Percentiles rank a stretch among this genome's conserved stretches.
phyloP scores from a whole-genome alignment of 2,797 vertebrate genomes.

The Spheniscus humboldti region DNA sequence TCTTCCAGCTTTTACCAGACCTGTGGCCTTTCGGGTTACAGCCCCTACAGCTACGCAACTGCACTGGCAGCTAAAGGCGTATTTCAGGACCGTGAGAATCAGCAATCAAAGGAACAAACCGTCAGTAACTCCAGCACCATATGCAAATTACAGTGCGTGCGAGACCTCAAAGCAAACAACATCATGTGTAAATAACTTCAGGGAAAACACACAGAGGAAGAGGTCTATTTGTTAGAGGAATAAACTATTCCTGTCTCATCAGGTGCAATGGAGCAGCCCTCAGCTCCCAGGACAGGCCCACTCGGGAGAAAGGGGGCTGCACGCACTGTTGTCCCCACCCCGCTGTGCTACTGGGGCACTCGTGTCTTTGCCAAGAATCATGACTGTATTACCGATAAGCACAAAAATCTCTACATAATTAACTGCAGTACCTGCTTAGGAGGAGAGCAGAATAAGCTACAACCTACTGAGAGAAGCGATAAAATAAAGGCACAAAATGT shows the following conservation, averaged over 20 bases:
- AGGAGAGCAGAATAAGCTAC: neutral
- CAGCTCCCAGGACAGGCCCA: rapidly evolving
- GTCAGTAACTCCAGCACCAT: neutral
- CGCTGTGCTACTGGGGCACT: neutral
- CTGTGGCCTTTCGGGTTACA: neutral
- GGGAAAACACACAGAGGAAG: neutral
- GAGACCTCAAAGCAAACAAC: neutral
- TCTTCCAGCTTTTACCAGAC: neutral
- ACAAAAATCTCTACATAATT: neutral
- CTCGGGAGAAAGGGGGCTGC: neutral
- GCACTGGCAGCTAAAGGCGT: neutral
- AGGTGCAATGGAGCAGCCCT: neutral
- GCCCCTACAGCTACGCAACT: neutral
- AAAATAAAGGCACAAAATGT: neutral
- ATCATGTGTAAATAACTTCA: neutral
- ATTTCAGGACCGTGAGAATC: neutral
- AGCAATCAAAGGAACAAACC: neutral
- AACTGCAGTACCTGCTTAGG: neutral
- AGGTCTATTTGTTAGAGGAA: neutral
- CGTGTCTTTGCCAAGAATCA: neutral
- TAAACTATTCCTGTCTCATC: neutral
- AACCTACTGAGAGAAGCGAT: rapidly evolving
- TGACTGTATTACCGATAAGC: neutral
- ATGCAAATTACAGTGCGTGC: neutral
- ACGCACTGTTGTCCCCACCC: rapidly evolving